Percentiles rank a stretch among this genome's conserved stretches.
Conservation (phyloP, 1,140 invertebrate genomes). For the Parasteatoda tepidariorum region DNA sequence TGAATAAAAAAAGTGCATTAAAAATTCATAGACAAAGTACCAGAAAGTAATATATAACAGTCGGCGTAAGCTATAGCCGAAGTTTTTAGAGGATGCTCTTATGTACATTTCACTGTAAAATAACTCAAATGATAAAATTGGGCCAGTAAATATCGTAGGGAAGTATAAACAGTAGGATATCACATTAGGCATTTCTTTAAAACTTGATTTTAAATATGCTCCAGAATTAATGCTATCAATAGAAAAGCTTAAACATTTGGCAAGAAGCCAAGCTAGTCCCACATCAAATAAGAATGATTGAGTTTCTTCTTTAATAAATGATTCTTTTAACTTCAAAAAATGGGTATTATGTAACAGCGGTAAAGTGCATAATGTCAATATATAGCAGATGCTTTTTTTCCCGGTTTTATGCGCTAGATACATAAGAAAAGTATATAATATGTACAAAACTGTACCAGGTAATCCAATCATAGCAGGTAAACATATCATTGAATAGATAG, state of each 20-base stretch:
- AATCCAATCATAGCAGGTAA: not conserved
- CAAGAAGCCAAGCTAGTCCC: constrained; percentile 61
- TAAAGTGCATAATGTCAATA: not conserved
- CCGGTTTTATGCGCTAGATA: not conserved
- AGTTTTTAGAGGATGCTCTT: not conserved
- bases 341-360: not conserved
- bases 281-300: constrained; percentile 62
- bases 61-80: not conserved
- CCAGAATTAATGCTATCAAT: constrained; percentile 53
- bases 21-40: constrained; percentile 60
- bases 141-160: constrained; percentile 62
- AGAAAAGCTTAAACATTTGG: constrained; percentile 61
- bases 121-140: constrained; percentile 55
- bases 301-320: not conserved
- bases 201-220: not conserved
- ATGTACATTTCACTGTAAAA: not conserved
- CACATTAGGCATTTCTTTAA: constrained; percentile 10
- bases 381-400: not conserved
- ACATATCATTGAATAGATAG: not conserved
- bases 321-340: constrained; percentile 1
- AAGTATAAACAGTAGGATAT: constrained; percentile 62
- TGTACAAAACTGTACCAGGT: not conserved
- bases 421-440: not conserved
- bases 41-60: constrained; percentile 18
- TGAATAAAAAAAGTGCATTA: constrained; percentile 61